Conservation (phyloP, 2,888 invertebrate genomes). For the Pyrrhosoma nymphula region DNA sequence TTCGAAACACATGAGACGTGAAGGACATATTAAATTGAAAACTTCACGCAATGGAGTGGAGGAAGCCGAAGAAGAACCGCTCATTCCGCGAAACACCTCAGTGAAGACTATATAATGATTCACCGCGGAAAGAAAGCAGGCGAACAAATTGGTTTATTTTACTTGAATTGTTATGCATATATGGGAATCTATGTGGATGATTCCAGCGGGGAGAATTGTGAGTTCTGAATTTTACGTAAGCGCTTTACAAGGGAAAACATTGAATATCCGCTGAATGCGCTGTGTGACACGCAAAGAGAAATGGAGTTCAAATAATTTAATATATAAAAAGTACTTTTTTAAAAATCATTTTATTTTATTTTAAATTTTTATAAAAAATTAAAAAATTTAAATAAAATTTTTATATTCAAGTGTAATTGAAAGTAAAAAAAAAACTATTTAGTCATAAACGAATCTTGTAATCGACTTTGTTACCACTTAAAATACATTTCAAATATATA, state of each 20-base stretch:
- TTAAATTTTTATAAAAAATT: too few relatives aligned
- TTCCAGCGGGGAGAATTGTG: neutral
- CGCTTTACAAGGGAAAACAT: neutral
- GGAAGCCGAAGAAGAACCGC: neutral
- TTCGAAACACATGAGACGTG: too few relatives aligned
- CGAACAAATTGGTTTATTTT: neutral
- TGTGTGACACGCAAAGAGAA: neutral
- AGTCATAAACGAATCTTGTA: too few relatives aligned
- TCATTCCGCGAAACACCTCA: neutral
- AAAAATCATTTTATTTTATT: too few relatives aligned
- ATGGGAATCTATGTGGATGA: neutral
- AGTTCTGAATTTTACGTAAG: neutral
- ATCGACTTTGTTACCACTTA: too few relatives aligned
- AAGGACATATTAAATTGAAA: neutral
- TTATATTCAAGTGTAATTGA: too few relatives aligned
- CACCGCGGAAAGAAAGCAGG: neutral
- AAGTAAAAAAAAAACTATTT: too few relatives aligned
- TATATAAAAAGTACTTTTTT: too few relatives aligned
- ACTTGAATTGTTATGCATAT: neutral
- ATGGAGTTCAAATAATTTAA: neutral
- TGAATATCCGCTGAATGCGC: neutral
- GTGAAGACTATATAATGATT: neutral
- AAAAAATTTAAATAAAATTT: too few relatives aligned
- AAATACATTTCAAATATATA: too few relatives aligned
- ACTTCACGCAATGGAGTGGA: neutral